Conservation (phyloP, 92 coral and sea anemone genomes). For the Actinernus sp. region DNA sequence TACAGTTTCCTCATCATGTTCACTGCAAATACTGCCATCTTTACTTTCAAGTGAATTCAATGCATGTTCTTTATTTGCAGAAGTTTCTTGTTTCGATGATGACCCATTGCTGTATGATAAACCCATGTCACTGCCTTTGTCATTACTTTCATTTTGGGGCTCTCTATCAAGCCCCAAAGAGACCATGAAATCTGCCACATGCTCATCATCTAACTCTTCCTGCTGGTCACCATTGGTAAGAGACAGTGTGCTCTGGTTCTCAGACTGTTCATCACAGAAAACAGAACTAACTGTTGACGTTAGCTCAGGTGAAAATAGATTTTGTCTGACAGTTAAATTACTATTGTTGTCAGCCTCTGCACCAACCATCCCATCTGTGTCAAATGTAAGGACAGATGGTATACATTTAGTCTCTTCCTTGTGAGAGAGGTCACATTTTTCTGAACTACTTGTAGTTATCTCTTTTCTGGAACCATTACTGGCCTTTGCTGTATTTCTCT, state of each 20-base stretch:
- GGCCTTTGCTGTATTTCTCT: not conserved
- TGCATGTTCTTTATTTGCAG: not conserved
- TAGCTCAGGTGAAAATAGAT: conserved; percentile 22
- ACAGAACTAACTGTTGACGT: conserved; percentile 2
- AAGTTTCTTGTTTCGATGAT: not conserved
- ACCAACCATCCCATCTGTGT: no score
- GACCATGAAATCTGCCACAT: not conserved
- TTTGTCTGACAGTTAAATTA: conserved; percentile 8
- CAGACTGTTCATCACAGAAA: conserved; percentile 13
- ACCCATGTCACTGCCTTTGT: not conserved
- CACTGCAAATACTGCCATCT: not conserved
- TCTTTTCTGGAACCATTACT: not conserved
- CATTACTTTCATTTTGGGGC: not conserved
- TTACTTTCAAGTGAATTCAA: not conserved
- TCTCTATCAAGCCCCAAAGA: not conserved
- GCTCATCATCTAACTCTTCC: no score
- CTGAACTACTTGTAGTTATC: no score
- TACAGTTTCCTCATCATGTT: conserved; percentile 3
- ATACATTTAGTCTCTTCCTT: no score
- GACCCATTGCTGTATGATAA: not conserved
- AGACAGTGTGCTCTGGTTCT: not conserved
- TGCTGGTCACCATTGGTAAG: not conserved
- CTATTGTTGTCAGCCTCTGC: no score
- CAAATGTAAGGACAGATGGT: no score
- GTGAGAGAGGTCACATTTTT: no score